phyloP scores from a whole-genome alignment of 2,888 invertebrate genomes.

The Bimastos eiseni region DNA sequence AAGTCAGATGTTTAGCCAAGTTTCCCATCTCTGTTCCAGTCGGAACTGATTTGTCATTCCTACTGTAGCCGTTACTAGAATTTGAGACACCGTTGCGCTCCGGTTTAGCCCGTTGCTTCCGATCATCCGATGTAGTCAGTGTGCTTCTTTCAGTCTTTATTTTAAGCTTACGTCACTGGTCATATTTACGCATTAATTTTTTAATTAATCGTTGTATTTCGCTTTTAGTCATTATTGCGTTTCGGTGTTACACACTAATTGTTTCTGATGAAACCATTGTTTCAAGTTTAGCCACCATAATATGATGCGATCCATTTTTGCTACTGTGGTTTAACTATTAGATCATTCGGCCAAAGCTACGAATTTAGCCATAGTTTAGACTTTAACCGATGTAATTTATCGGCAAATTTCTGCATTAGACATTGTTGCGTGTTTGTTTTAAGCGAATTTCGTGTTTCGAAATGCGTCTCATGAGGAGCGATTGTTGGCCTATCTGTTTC shows the following conservation, averaged over 20 bases:
- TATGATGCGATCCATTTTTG: too few relatives aligned
- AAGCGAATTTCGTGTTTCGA: slow-evolving; percentile 36
- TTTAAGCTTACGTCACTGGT: background rate
- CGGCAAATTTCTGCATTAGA: background rate
- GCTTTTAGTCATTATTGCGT: background rate
- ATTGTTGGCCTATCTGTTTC: slow-evolving; percentile 43
- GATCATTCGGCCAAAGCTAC: too few relatives aligned
- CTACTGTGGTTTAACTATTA: too few relatives aligned
- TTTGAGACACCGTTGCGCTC: background rate
- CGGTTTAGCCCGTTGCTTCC: background rate
- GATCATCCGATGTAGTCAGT: background rate
- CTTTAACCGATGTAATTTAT: background rate
- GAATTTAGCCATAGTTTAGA: background rate
- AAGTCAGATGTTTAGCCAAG: background rate
- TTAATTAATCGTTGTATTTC: background rate
- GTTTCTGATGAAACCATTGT: background rate
- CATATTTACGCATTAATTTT: background rate
- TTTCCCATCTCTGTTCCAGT: background rate
- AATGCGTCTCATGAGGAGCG: slow-evolving; percentile 44
- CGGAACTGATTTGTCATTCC: background rate
- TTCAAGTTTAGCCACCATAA: background rate
- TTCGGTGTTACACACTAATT: background rate
- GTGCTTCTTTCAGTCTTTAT: background rate
- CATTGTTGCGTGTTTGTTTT: background rate
- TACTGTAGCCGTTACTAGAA: background rate